phyloP scores from a whole-genome alignment of 2,888 invertebrate species.

The Cyclophora punctaria region DNA sequence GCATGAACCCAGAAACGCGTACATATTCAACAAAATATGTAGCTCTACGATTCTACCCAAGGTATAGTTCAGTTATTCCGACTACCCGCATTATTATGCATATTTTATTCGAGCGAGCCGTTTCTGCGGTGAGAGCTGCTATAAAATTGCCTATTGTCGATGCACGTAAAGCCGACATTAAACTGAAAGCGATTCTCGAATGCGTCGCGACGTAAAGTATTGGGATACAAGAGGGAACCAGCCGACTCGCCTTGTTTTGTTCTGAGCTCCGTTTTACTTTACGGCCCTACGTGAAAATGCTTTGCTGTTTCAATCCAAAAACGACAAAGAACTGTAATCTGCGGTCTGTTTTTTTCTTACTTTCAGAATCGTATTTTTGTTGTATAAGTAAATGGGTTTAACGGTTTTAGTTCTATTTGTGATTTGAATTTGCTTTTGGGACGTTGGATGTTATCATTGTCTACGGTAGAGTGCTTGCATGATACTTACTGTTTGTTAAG shows the following conservation, averaged over 20 bases:
- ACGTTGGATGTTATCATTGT: too few relatives aligned
- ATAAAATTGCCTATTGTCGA: slow-evolving; percentile 63
- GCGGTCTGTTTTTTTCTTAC: neutral
- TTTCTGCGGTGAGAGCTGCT: slow-evolving; percentile 35
- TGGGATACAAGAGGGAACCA: slow-evolving; percentile 18
- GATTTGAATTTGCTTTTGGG: too few relatives aligned
- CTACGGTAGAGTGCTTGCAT: too few relatives aligned
- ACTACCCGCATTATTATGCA: slow-evolving; percentile 26
- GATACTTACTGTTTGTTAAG: too few relatives aligned
- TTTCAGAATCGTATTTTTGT: neutral
- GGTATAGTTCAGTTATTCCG: slow-evolving; percentile 16
- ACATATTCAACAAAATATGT: slow-evolving; percentile 2
- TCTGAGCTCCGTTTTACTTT: slow-evolving; percentile 25
- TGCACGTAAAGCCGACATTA: slow-evolving; percentile 55
- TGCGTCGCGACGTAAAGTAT: slow-evolving; percentile 47
- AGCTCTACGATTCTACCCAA: slow-evolving; percentile 4
- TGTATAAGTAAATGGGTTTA: too few relatives aligned
- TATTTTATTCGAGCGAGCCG: slow-evolving; percentile 32
- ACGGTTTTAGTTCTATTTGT: too few relatives aligned
- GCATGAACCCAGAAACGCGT: too few relatives aligned
- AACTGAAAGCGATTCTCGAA: slow-evolving; percentile 58
- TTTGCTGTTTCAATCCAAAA: slow-evolving; percentile 25
- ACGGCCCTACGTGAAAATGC: slow-evolving; percentile 30
- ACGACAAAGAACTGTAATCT: slow-evolving; percentile 12
- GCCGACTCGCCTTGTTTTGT: slow-evolving; percentile 23